Evolutionary conservation across 2,113 vertebrate genomes (phyloP), one percentile per base, ranked within the genome.

Genomic region (Callospermophilus lateralis): DNA sequence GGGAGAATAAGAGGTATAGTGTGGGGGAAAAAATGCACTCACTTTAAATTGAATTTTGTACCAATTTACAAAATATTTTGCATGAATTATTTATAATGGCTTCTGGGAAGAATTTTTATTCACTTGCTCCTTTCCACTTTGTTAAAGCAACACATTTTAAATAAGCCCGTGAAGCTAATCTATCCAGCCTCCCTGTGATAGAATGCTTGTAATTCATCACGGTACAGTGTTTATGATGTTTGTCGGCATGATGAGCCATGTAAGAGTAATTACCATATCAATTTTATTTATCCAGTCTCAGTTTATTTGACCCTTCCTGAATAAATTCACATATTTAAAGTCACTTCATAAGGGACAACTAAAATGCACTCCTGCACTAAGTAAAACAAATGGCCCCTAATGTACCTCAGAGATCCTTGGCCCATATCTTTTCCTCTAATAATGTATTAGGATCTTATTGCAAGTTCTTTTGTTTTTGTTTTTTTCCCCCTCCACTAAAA

Each of bases 51-150:
- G 74, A 95, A 94, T 97, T 96, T 84, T 92, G 30, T 68, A 93
- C 37, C 20, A 55, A 95, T 97, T 96, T 95, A 30, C 34, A 89
- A 97, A 96, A 84, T 94, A 94, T 97, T 97, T 96, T 94, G 24
- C 61, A 83, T 95, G 89, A 93, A 97, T 97, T 97, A 97, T 97
- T 92, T 97, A 97, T 97, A 80, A 96, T 90, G 80, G 72, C 94
- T 97, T 97, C 94, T 94, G 96, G 96, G 93, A 77, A 89, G 42
- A 95, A 80, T 96, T 97, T 97, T 95, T 95, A 74, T 96, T 97
- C 89, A 74, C 65, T 95, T 93, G 80, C 72, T 96, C 67, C 55
- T 95, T 94, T 93, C 67, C 19, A 87, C 84, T 97, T 97, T 98
- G 89, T 97, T 97, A 97, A 84, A 96, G 89, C 32, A 92, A 88